A percentile compares a stretch with the other conserved stretches of the same genome.
phyloP scores from a whole-genome alignment of 2,113 vertebrate genomes.

The Eonycteris spelaea region DNA sequence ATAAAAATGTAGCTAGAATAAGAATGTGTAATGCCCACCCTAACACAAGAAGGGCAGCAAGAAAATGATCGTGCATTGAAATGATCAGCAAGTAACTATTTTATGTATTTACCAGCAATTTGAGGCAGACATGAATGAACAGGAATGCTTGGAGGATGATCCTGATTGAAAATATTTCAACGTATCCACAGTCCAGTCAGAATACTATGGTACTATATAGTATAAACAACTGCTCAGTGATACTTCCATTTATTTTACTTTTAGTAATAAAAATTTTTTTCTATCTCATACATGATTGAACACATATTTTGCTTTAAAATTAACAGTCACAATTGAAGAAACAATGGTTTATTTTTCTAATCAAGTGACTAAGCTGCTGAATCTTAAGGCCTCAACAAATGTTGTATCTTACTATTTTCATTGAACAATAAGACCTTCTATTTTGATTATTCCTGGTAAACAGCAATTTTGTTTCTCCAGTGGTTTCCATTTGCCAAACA shows the following conservation, averaged over 20 bases:
- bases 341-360: constrained; percentile 69
- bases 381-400: constrained; percentile 64
- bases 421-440: constrained; percentile 43
- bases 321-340: constrained; percentile 71
- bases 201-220: neutral
- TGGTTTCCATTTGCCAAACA: constrained; percentile 53
- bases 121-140: constrained; percentile 57
- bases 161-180: constrained; percentile 40
- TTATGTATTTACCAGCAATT: constrained; percentile 66
- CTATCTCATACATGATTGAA: constrained; percentile 71
- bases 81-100: constrained; percentile 40
- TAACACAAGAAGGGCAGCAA: neutral
- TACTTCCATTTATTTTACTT: constrained; percentile 78
- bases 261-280: constrained; percentile 75
- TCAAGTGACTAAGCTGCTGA: constrained; percentile 51
- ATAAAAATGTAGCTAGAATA: neutral
- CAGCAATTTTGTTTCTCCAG: constrained; percentile 60
- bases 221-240: constrained; percentile 62
- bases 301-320: constrained; percentile 70
- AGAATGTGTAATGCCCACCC: neutral
- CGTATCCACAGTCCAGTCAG: constrained; percentile 31
- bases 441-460: constrained; percentile 38
- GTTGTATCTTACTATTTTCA: constrained; percentile 32
- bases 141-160: constrained; percentile 30
- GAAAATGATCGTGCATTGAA: neutral